Conservation (phyloP, 2,113 vertebrate species). For the Alligator mississippiensis region DNA sequence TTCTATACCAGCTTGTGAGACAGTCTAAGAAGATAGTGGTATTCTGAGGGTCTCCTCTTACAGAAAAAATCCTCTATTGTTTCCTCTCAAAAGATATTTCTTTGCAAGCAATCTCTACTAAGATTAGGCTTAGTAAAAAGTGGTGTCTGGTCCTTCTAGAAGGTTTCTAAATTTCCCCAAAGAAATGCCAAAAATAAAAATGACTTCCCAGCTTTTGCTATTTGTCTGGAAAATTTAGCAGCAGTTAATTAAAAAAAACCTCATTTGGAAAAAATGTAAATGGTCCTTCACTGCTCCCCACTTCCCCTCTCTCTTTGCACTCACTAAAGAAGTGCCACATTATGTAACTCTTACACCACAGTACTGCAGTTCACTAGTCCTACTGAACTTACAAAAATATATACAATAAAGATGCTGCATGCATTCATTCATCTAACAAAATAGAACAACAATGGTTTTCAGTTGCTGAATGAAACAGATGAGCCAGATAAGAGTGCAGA, state of each 20-base stretch:
- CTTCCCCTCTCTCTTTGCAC: neutral
- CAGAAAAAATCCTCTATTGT: neutral
- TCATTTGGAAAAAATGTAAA: neutral
- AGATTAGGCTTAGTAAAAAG: neutral
- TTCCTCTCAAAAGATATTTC: neutral
- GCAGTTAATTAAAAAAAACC: neutral
- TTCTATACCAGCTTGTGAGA: neutral
- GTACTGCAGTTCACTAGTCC: too few relatives aligned
- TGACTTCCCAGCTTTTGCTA: neutral
- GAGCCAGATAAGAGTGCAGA: too few relatives aligned
- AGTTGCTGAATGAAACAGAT: too few relatives aligned
- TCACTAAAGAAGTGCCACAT: too few relatives aligned
- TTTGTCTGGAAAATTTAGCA: neutral
- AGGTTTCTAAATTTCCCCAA: neutral
- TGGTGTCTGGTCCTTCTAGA: neutral
- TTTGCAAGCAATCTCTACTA: neutral
- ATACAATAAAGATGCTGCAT: too few relatives aligned
- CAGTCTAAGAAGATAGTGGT: neutral
- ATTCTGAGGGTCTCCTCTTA: neutral
- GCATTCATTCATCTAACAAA: too few relatives aligned
- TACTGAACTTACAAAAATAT: too few relatives aligned
- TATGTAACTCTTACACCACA: too few relatives aligned
- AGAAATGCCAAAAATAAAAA: neutral
- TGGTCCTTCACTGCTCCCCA: neutral
- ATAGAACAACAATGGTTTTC: too few relatives aligned